phyloP scores from a whole-genome alignment of 2,113 vertebrate species.

The Taxidea taxus region DNA sequence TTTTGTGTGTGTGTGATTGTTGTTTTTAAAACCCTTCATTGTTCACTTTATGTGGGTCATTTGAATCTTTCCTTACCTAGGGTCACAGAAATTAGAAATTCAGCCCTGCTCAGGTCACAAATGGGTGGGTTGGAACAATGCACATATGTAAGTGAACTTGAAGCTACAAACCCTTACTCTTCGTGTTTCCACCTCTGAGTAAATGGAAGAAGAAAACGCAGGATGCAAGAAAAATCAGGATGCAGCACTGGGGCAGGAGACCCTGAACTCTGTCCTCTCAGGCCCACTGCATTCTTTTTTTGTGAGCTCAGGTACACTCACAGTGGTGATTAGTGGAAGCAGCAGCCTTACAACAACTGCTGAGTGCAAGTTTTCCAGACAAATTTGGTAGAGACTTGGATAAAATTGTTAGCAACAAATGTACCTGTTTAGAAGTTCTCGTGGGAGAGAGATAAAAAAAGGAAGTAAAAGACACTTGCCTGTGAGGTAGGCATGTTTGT shows the following conservation, averaged over 20 bases:
- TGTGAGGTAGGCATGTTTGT: not conserved
- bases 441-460: not conserved
- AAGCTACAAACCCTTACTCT: fast-evolving
- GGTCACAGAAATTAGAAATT: not conserved
- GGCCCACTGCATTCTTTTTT: not conserved
- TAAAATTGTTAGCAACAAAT: not conserved
- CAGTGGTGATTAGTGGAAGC: not conserved
- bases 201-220: not conserved
- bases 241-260: not conserved
- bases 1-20: not conserved
- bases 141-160: fast-evolving
- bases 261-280: not conserved
- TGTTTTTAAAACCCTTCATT: not conserved
- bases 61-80: not conserved
- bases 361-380: not conserved
- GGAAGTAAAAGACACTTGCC: not conserved
- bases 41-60: not conserved
- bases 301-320: not conserved
- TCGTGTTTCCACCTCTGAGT: not conserved
- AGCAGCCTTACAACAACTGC: not conserved
- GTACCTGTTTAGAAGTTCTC: not conserved
- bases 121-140: not conserved
- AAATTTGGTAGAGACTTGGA: not conserved
- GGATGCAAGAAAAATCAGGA: not conserved
- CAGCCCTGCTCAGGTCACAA: not conserved